Evolutionary conservation across 2,888 invertebrate genomes (phyloP).

Genomic region (Branchellion lobata): DNA sequence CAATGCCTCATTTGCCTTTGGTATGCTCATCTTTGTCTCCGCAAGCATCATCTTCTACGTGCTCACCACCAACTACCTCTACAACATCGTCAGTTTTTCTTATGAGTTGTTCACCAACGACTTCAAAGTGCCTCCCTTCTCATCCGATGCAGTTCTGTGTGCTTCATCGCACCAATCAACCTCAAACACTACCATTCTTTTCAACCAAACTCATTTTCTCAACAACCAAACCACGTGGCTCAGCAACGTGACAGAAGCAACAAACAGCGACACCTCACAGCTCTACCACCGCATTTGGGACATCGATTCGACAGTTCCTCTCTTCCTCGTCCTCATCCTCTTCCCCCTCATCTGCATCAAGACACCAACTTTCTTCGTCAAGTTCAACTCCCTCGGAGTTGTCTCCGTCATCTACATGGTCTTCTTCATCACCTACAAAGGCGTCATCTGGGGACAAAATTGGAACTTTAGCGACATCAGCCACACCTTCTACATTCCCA

Average conservation of each 20-base stretch:
- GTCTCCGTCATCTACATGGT: slow-evolving; percentile 78
- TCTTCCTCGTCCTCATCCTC: slow-evolving; percentile 75
- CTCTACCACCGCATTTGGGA: slow-evolving; percentile 70
- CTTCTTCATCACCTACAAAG: slow-evolving; percentile 75
- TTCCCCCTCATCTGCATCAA: slow-evolving; percentile 82
- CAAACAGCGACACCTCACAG: neutral
- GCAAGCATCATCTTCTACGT: slow-evolving; percentile 90
- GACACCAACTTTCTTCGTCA: slow-evolving; percentile 85
- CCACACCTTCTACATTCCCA: neutral
- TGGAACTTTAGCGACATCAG: slow-evolving; percentile 64
- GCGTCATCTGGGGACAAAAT: slow-evolving; percentile 75
- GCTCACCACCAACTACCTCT: slow-evolving; percentile 86
- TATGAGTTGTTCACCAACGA: slow-evolving; percentile 58
- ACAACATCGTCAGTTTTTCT: slow-evolving; percentile 76
- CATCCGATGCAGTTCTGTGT: neutral
- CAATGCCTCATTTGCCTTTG: slow-evolving; percentile 65
- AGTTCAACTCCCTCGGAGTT: slow-evolving; percentile 85
- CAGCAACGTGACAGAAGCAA: neutral
- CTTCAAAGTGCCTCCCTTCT: neutral
- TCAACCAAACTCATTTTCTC: no score
- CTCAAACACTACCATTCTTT: no score
- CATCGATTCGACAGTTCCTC: slow-evolving; percentile 76
- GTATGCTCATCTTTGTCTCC: slow-evolving; percentile 77
- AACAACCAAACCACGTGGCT: no score
- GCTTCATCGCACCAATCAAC: neutral